Percentiles rank a stretch among this genome's conserved stretches.
Evolutionary conservation across 2,113 vertebrate genomes (phyloP).

Genomic region (Arizona elegans): DNA sequence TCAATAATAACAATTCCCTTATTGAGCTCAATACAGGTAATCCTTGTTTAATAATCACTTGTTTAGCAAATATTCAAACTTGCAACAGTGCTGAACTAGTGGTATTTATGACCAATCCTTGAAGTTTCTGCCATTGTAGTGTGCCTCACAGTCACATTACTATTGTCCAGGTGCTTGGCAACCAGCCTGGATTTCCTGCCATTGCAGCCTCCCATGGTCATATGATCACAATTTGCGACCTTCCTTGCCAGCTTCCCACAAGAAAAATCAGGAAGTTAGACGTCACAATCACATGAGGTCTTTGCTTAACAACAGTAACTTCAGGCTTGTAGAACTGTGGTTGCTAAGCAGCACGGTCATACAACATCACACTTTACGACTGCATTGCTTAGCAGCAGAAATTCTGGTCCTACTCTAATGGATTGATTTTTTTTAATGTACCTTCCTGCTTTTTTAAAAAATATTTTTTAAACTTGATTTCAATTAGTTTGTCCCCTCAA

Average conservation of each 20-base stretch:
- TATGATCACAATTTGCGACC: not conserved
- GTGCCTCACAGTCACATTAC: not conserved
- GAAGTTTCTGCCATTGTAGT: not conserved
- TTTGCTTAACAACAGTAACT: not conserved
- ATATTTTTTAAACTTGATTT: not conserved
- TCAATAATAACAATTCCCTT: not conserved
- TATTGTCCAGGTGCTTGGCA: not conserved
- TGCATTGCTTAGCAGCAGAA: not conserved
- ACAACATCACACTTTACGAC: not conserved
- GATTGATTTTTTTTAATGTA: not conserved
- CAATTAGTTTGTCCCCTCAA: not conserved
- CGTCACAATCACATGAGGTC: not conserved
- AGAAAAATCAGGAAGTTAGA: not conserved
- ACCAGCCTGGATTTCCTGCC: not conserved
- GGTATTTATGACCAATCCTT: not conserved
- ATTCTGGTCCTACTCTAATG: not conserved
- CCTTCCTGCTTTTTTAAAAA: not conserved
- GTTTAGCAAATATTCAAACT: not conserved
- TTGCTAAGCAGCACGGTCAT: not conserved
- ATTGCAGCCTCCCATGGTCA: not conserved
- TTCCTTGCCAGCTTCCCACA: not conserved
- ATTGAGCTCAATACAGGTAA: not conserved
- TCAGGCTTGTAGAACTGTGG: not conserved
- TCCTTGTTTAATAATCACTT: not conserved
- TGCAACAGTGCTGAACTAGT: not conserved